These are phyloP conservation scores for Apamea crenata DNA, from an alignment of 2,888 invertebrate genomes.

Conservation along the genomic window DNA sequence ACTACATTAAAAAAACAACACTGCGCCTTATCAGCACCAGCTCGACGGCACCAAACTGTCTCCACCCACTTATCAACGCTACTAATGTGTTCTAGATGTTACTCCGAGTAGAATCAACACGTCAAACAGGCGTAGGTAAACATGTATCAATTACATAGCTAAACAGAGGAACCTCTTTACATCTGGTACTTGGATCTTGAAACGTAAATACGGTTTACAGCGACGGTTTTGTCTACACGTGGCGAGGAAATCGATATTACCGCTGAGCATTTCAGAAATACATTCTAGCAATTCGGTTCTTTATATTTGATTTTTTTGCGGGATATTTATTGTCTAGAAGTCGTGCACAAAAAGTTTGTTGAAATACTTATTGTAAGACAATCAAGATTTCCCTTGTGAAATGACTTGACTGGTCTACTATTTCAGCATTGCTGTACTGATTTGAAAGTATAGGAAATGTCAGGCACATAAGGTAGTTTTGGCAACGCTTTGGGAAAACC, in stretches of 20 bases:
- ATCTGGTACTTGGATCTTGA: constrained; percentile 36
- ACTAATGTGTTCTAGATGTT: constrained; percentile 45
- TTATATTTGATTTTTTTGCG: background rate
- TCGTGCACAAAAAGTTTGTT: background rate
- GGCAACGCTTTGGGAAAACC: background rate
- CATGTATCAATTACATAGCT: constrained; percentile 58
- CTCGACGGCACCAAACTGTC: constrained; percentile 51
- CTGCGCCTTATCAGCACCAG: constrained; percentile 9
- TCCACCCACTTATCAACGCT: constrained; percentile 15
- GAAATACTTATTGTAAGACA: background rate
- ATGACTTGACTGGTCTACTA: background rate
- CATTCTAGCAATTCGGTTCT: background rate
- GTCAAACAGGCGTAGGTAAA: constrained; percentile 28
- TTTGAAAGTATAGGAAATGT: background rate
- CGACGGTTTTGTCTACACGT: constrained; percentile 16
- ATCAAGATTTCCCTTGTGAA: background rate
- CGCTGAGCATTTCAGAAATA: constrained; percentile 1
- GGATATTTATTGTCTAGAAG: background rate
- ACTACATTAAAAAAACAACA: background rate
- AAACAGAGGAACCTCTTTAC: constrained; percentile 47
- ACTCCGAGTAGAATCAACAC: constrained; percentile 44
- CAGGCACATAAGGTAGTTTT: background rate
- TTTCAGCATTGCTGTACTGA: background rate
- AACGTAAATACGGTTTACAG: constrained; percentile 43
- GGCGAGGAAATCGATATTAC: background rate